Base-by-base conservation (phyloP, 2,888 invertebrate species). In the Ptychoptera contaminata region DNA sequence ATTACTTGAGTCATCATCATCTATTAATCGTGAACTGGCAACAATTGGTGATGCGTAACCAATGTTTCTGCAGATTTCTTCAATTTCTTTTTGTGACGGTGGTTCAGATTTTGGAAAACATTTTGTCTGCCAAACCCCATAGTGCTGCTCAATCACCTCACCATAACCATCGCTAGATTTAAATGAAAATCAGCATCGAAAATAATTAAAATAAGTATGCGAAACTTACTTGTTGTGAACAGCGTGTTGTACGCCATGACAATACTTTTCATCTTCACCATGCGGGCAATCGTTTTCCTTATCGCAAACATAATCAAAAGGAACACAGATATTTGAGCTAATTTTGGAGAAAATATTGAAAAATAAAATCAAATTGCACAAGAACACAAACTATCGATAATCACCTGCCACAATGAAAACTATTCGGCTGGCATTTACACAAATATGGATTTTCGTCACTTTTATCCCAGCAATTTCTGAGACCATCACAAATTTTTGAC, bases 271-370 rank as follows among this genome's bases (percentile, higher is more conserved):
- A 54, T 88, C 87, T 51, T 82, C 80, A 7, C 77, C 78, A 46
- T 75, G 67, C 0, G 77, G 76, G 58, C 87, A 88, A 55, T 88
- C 86, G 1, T 59, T 53, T 8, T 73, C 61, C n/a, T 77, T 79
- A 56, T 87, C 87, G 56, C 87, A 87, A 1, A 85, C 73, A 63
- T 81, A 75, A 50, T 85, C 84, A 16, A 67, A 67, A 0, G 84
- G 73, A 38, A 87, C 70, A 53, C 86, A 86, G 43, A 68, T 65
- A 8, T 70, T 63, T 16, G 67, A 15, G 7, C 14, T 32, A 23
- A 23, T 23, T 23, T n/a, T n/a, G n/a, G n/a, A 30, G 30, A 30
- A 30, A 8, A 30, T 30, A 30, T 30, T 8, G 30, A 30, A 30
- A 30, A 30, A 8, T 8, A 30, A 8, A 30, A 30, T 30, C 30